A percentile compares a stretch with the other conserved stretches of the same genome.
Conservation (phyloP, 2,888 invertebrate species). For the Microplitis deprimator region DNA sequence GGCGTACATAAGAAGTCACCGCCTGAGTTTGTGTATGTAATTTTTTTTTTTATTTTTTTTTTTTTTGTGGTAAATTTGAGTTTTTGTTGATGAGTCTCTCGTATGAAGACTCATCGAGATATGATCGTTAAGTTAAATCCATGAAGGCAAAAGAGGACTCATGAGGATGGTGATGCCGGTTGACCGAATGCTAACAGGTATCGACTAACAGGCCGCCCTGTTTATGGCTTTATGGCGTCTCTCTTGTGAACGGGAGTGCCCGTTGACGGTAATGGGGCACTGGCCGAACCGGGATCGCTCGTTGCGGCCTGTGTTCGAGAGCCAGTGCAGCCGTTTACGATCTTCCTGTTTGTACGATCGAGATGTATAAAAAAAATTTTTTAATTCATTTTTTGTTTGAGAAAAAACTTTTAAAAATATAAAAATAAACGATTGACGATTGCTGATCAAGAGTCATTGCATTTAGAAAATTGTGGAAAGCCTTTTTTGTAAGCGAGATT, state of each 20-base stretch:
- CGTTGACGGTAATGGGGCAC: constrained; percentile 55
- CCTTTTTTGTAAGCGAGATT: not conserved
- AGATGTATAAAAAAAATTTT: constrained; percentile 8
- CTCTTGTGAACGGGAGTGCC: constrained; percentile 53
- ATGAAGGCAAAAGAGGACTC: constrained; percentile 26
- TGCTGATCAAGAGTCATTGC: not conserved
- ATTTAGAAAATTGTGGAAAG: not conserved
- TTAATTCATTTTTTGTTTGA: no score
- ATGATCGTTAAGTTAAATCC: constrained; percentile 46
- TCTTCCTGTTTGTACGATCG: constrained; percentile 49
- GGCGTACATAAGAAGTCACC: constrained; percentile 8
- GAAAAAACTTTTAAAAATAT: constrained; percentile 5
- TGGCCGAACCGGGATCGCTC: constrained; percentile 41
- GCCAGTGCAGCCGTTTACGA: constrained; percentile 48
- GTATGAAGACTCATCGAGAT: constrained; percentile 30
- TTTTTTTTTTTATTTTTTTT: no score
- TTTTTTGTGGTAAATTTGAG: no score
- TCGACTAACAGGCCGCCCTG: constrained; percentile 56
- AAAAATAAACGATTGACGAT: not conserved
- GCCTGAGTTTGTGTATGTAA: no score
- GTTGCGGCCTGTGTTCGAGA: constrained; percentile 31
- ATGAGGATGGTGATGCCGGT: constrained; percentile 4
- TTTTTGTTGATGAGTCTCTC: not conserved
- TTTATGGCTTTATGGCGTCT: constrained; percentile 57
- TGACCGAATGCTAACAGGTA: constrained; percentile 50